Evolutionary conservation across 2,888 invertebrate genomes (phyloP), one percentile per base, ranked within the genome.

Genomic region (Xylota sylvarum): DNA sequence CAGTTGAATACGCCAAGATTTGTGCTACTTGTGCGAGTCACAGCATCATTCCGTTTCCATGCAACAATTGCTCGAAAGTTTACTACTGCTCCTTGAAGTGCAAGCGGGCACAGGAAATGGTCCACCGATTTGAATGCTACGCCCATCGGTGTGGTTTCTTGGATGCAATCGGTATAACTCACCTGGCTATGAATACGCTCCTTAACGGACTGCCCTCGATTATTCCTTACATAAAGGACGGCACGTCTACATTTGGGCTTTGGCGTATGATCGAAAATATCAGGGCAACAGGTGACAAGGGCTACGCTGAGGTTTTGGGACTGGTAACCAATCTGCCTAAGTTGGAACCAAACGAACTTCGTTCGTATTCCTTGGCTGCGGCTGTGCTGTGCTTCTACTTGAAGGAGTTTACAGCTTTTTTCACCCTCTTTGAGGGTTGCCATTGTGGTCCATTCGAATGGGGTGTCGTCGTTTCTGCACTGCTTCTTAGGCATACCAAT

Each of bases 11-110:
- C 17, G 65, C 62, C 0, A 50, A 90, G 93, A 89, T 94, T 50
- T 98, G 98, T 90, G 96, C 96, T 89, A 94, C 95, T 89, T 98
- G 98, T 92, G 96, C 95, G 88, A 91, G 93, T 30, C 90, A 91
- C 2, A 93, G 94, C 64, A 91, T 94, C 72, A 94, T 95, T 88
- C 94, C 94, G 30, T 92, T 96, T 89, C 96, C 96, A 94, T 97
- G 97, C 90, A 91, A 91, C 30, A 90, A 90, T 0, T 97, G 97
- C 90, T 94, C 94, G 0, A 94, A 94, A 65, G 94, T 94, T 7
- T 92, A 95, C 48, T 97, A 95, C 91, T 97, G 97, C 90, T 93
- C 94, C 56, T 93, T 94, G 56, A 91, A 91, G 27, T 97, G 97
- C 90, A 93, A 94, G 10, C 89, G 92, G 0, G 90, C 91, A 5